phyloP scores from a whole-genome alignment of 2,888 invertebrate genomes.

The Sycophila texana region DNA sequence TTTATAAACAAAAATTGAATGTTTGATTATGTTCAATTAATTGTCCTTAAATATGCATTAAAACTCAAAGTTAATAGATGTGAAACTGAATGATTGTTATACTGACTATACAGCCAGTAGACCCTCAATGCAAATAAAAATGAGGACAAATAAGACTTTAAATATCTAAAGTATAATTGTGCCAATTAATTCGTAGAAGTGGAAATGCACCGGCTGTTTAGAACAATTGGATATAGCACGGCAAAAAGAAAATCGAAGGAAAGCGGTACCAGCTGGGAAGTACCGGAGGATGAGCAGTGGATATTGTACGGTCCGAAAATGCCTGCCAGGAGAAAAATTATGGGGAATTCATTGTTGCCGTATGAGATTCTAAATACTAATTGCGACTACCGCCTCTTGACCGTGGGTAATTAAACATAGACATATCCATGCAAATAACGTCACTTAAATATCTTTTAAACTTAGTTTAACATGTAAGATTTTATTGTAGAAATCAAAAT shows the following conservation, averaged over 20 bases:
- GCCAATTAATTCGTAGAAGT: conserved; percentile 75
- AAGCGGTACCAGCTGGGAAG: conserved; percentile 68
- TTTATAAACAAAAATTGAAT: too few species aligned
- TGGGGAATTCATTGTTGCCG: conserved; percentile 79
- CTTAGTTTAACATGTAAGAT: conserved; percentile 3
- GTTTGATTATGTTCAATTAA: too few species aligned
- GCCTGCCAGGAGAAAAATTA: conserved; percentile 78
- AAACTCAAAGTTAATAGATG: too few species aligned
- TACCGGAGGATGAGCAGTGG: conserved; percentile 77
- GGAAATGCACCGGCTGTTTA: conserved; percentile 80
- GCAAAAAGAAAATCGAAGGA: conserved; percentile 74
- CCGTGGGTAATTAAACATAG: conserved; percentile 70
- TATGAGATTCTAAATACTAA: conserved; percentile 79
- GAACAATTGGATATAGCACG: conserved; percentile 80
- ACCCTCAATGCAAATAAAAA: too few species aligned
- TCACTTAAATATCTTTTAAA: neutral
- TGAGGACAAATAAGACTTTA: too few species aligned
- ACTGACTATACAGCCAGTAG: too few species aligned
- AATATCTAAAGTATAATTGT: neutral
- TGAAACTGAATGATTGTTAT: too few species aligned
- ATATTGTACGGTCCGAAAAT: conserved; percentile 78
- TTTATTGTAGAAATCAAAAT: neutral
- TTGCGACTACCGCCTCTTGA: conserved; percentile 80
- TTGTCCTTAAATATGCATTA: too few species aligned
- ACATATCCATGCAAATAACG: neutral